Conservation (phyloP, 1,140 invertebrate species). For the Ceratosolen solmsi region DNA sequence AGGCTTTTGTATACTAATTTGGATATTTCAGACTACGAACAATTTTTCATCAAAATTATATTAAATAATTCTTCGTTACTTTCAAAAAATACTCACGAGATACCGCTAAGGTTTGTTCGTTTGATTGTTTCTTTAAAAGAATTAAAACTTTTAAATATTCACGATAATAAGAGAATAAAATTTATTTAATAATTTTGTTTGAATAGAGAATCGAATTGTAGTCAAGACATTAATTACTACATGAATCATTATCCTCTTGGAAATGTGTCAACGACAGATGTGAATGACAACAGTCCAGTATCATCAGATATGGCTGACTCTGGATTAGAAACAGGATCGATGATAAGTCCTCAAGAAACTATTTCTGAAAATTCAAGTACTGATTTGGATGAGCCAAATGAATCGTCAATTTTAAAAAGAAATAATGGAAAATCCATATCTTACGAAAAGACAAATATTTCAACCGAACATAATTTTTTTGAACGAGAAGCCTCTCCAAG, state of each 20-base stretch:
- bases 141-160: no score
- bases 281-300: conserved; percentile 54
- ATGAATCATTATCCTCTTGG: conserved; percentile 52
- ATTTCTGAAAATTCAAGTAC: conserved; percentile 70
- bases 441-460: background rate
- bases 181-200: conserved; percentile 16
- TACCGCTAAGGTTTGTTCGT: conserved; percentile 50
- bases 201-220: background rate
- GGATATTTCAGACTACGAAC: conserved; percentile 62
- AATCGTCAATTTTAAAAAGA: conserved; percentile 50
- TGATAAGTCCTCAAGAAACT: conserved; percentile 70
- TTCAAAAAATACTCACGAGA: background rate
- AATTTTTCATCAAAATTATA: conserved; percentile 60
- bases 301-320: conserved; percentile 75
- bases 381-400: conserved; percentile 71
- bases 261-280: conserved; percentile 53
- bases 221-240: conserved; percentile 19
- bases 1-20: conserved; percentile 68
- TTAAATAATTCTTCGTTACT: conserved; percentile 55
- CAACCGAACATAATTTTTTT: background rate
- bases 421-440: conserved; percentile 5
- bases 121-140: background rate
- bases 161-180: background rate
- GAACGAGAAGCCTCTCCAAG: conserved; percentile 41
- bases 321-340: conserved; percentile 75